phyloP scores from a whole-genome alignment of 1,140 invertebrate genomes.

The Conus ventricosus region DNA sequence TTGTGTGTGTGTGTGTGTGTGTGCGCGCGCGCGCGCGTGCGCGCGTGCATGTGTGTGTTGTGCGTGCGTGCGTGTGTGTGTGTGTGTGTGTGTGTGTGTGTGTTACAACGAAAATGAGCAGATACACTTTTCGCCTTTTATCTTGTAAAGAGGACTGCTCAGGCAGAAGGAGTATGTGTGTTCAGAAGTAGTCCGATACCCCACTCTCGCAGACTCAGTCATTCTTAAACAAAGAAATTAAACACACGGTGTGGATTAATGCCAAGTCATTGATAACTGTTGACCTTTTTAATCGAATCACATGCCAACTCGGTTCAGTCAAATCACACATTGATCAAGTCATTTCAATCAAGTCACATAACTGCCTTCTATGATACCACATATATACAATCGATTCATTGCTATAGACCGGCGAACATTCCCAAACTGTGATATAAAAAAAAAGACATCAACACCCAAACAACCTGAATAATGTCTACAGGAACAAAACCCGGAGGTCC shows the following conservation, averaged over 20 bases:
- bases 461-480: background rate
- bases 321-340: no score
- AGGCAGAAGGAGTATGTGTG: no score
- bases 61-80: background rate
- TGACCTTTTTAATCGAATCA: background rate
- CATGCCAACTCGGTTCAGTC: background rate
- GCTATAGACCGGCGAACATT: background rate
- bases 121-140: background rate
- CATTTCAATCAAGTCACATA: no score
- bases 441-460: no score
- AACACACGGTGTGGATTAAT: background rate
- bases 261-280: background rate
- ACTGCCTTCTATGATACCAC: no score
- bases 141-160: no score
- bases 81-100: background rate
- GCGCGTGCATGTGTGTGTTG: background rate
- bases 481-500: background rate
- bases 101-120: background rate
- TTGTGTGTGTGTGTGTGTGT: conserved; percentile 9
- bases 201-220: background rate
- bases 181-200: background rate
- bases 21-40: background rate
- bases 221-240: background rate
- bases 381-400: no score
- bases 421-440: background rate